Evolutionary conservation across 2,797 vertebrate species (phyloP).

Genomic region (Sebastes baramenuke): DNA sequence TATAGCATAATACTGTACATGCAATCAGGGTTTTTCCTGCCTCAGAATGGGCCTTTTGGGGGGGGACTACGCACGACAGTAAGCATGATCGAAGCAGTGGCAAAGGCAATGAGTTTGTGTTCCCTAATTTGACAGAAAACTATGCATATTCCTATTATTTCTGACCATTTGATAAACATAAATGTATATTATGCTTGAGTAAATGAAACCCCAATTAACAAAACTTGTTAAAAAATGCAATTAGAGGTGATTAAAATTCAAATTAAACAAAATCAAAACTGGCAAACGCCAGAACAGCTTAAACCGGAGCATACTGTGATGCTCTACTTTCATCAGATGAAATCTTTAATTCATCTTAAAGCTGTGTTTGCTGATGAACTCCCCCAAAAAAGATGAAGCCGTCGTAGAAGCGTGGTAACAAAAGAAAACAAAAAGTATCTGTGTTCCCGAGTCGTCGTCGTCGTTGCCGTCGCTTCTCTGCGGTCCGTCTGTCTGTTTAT

Average conservation of each 20-base stretch:
- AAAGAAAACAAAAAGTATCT: conserved; percentile 35
- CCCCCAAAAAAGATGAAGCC: conserved; percentile 24
- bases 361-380: conserved; percentile 26
- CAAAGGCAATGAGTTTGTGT: too few species aligned
- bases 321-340: neutral
- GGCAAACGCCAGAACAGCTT: neutral
- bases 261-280: neutral
- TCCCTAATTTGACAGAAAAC: too few species aligned
- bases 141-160: too few species aligned
- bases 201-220: too few species aligned
- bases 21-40: too few species aligned
- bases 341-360: conserved; percentile 1
- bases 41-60: too few species aligned
- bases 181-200: too few species aligned
- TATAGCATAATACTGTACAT: neutral
- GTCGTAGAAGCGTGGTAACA: neutral
- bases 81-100: too few species aligned
- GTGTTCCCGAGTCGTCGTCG: conserved; percentile 38
- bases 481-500: conserved; percentile 66
- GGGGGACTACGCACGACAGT: too few species aligned
- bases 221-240: too few species aligned
- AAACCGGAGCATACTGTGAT: neutral
- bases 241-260: neutral
- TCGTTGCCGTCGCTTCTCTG: conserved; percentile 21
- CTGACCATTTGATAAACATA: too few species aligned